Evolutionary conservation across 2,797 vertebrate species (phyloP).

Genomic region (Cephalopachus bancanus): DNA sequence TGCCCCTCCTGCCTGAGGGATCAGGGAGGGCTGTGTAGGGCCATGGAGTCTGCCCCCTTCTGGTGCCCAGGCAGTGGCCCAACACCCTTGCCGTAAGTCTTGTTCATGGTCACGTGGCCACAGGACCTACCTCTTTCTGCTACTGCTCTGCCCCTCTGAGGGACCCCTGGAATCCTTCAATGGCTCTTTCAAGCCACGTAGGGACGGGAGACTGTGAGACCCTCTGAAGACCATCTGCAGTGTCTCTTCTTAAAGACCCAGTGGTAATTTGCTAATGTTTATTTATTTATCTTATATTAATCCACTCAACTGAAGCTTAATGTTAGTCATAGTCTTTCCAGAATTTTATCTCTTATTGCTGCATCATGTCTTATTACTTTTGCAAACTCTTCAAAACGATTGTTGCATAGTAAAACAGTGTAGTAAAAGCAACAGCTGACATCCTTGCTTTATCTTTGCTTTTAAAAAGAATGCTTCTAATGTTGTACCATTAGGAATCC

Average conservation of each 20-base stretch:
- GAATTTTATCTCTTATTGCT: constrained; percentile 30
- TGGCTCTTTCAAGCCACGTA: neutral
- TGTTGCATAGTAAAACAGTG: neutral
- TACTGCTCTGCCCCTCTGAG: neutral
- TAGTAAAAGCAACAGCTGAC: constrained; percentile 2
- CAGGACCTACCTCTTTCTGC: neutral
- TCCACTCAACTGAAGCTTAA: neutral
- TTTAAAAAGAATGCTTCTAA: constrained; percentile 6
- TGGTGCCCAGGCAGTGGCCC: neutral
- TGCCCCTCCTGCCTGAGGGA: neutral
- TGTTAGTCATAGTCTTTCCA: constrained; percentile 33
- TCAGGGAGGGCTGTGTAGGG: neutral
- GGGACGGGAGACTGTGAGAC: neutral
- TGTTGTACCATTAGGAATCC: constrained; percentile 32
- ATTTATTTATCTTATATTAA: constrained; percentile 36
- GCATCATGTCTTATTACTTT: neutral
- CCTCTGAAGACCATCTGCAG: neutral
- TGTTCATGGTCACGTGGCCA: neutral
- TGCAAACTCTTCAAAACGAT: constrained; percentile 32
- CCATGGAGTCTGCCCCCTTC: neutral
- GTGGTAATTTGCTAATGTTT: neutral
- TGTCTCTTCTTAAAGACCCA: neutral
- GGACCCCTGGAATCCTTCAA: neutral
- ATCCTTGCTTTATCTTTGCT: constrained; percentile 28
- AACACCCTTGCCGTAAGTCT: neutral